phyloP scores from a whole-genome alignment of 2,113 vertebrate species.

The Eclectus roratus region DNA sequence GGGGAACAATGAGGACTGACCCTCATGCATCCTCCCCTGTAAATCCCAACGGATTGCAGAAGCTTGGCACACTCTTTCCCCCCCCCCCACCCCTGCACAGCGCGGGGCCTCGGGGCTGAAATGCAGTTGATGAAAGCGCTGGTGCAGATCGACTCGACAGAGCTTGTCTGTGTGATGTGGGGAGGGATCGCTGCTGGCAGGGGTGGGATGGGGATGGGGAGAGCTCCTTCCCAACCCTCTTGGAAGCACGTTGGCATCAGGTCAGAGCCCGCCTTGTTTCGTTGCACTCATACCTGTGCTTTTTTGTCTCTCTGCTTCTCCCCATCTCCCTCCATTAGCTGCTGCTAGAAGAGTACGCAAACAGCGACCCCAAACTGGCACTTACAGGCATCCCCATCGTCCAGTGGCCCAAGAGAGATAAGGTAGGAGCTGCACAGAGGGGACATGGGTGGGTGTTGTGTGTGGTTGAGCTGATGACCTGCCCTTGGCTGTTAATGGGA shows the following conservation, averaged over 20 bases:
- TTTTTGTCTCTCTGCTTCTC: neutral
- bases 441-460: accelerated
- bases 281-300: conserved; percentile 19
- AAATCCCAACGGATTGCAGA: neutral
- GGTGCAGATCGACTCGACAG: neutral
- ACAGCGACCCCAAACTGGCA: conserved; percentile 85
- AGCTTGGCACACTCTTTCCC: neutral
- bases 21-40: accelerated
- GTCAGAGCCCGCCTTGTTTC: neutral
- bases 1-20: accelerated
- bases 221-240: neutral
- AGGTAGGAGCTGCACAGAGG: conserved; percentile 59
- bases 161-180: conserved; percentile 29
- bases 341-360: conserved; percentile 84
- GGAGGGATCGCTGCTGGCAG: neutral
- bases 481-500: neutral
- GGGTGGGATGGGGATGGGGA: neutral
- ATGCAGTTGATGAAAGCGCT: neutral
- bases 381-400: conserved; percentile 95
- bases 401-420: conserved; percentile 94
- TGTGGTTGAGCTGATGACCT: neutral
- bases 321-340: conserved; percentile 63
- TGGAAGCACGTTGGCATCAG: neutral
- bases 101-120: neutral
- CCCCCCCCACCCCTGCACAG: neutral